Evolutionary conservation across 2,797 vertebrate genomes (phyloP).

Genomic region (Coendou prehensilis): DNA sequence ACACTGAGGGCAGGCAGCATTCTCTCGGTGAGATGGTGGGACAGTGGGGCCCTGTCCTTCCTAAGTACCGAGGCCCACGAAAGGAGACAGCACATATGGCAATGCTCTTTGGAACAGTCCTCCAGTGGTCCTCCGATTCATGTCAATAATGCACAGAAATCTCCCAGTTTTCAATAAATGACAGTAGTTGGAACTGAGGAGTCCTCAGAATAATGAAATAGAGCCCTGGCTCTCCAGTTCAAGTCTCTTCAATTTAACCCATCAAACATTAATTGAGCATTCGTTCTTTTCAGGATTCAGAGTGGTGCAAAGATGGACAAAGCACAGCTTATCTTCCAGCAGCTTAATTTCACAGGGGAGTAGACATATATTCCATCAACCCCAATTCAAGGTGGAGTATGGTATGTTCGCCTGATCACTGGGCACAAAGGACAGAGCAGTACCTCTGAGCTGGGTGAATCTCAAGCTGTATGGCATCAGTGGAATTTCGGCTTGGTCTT

Average conservation of each 20-base stretch:
- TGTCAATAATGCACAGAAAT: constrained; percentile 25
- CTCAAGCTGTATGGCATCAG: background rate
- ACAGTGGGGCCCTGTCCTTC: background rate
- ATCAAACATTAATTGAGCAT: background rate
- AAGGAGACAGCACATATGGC: background rate
- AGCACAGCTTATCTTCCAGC: background rate
- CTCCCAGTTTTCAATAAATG: background rate
- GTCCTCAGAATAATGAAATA: constrained; percentile 32
- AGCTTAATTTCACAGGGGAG: background rate
- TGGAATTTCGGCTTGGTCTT: background rate
- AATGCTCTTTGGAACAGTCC: background rate
- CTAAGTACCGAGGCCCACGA: background rate
- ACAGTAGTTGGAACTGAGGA: background rate
- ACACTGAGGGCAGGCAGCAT: background rate
- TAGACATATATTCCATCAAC: background rate
- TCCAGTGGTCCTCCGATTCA: background rate
- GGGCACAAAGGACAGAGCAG: background rate
- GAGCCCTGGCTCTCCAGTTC: background rate
- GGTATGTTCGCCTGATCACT: background rate
- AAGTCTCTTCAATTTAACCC: background rate
- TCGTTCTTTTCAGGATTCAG: background rate
- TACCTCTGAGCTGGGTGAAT: background rate
- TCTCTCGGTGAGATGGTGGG: background rate
- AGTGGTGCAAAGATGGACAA: background rate
- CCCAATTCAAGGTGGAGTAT: background rate